These are phyloP conservation scores for Apamea sordens DNA, from an alignment of 2,888 invertebrate genomes.

Conservation along the genomic window DNA sequence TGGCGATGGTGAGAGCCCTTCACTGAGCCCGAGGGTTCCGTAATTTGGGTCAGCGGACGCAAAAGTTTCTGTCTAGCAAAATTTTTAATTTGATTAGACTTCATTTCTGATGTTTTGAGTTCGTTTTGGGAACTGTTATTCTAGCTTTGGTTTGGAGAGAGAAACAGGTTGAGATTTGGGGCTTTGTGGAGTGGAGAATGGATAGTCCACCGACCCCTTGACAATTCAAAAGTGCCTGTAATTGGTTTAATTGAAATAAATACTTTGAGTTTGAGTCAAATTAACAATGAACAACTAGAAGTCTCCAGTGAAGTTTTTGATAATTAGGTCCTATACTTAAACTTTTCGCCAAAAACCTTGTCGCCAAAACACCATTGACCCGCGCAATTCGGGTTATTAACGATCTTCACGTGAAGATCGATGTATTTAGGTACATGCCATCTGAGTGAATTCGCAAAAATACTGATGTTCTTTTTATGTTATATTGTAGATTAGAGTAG, in stretches of 20 bases:
- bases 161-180: slow-evolving; percentile 4
- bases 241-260: too few relatives aligned
- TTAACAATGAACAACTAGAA: not conserved
- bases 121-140: slow-evolving; percentile 51
- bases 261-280: too few relatives aligned
- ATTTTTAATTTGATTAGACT: slow-evolving; percentile 79
- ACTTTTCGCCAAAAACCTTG: too few relatives aligned
- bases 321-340: not conserved
- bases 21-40: slow-evolving; percentile 73
- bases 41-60: slow-evolving; percentile 84
- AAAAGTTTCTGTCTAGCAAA: slow-evolving; percentile 78
- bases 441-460: too few relatives aligned
- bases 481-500: too few relatives aligned
- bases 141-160: slow-evolving; percentile 26
- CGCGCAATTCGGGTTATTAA: too few relatives aligned
- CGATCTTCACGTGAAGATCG: too few relatives aligned
- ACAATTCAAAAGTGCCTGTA: too few relatives aligned
- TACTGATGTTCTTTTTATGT: too few relatives aligned
- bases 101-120: slow-evolving; percentile 64
- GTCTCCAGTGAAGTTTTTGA: not conserved
- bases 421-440: too few relatives aligned
- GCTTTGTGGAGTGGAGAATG: not conserved
- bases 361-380: too few relatives aligned
- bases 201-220: too few relatives aligned
- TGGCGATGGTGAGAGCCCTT: slow-evolving; percentile 78